A percentile compares a stretch with the other conserved stretches of the same genome.
These are phyloP conservation scores for Agrotis segetum DNA, from an alignment of 2,888 invertebrate genomes.

Conservation along the genomic window DNA sequence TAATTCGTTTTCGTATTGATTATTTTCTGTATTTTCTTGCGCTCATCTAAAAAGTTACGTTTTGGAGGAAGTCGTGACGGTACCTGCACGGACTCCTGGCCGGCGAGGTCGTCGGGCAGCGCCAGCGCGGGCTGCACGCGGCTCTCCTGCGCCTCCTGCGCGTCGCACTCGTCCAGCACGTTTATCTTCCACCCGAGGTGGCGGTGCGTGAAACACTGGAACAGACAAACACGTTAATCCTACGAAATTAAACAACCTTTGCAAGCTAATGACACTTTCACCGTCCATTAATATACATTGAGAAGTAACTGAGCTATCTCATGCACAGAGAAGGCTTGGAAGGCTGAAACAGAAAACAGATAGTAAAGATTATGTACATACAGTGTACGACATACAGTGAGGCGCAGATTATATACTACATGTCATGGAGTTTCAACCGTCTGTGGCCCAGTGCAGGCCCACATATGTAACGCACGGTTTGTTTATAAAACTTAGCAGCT, in stretches of 20 bases:
- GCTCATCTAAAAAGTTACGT: slow-evolving; percentile 88
- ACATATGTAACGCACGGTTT: background rate
- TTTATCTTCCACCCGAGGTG: slow-evolving; percentile 99
- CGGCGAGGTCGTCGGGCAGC: slow-evolving; percentile 80
- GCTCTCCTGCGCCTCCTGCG: slow-evolving; percentile 89
- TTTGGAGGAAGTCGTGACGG: slow-evolving; percentile 92
- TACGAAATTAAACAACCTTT: slow-evolving; percentile 2
- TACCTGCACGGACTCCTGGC: slow-evolving; percentile 92
- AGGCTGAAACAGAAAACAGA: slow-evolving; percentile 91
- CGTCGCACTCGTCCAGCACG: slow-evolving; percentile 96
- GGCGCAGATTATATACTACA: slow-evolving; percentile 10
- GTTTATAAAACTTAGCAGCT: background rate
- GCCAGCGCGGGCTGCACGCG: slow-evolving; percentile 84
- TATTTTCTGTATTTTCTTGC: slow-evolving; percentile 85
- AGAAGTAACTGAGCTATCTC: slow-evolving; percentile 80
- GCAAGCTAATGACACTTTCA: slow-evolving; percentile 70
- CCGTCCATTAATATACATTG: slow-evolving; percentile 73
- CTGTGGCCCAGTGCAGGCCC: background rate
- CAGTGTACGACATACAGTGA: slow-evolving; percentile 48
- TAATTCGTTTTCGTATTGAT: slow-evolving; percentile 88
- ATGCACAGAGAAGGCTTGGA: slow-evolving; percentile 89
- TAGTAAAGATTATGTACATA: slow-evolving; percentile 86
- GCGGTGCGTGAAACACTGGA: slow-evolving; percentile 97
- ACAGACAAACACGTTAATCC: slow-evolving; percentile 63
- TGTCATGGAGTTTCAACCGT: background rate